Base-by-base conservation (phyloP, 2,113 vertebrate species). In the Ceyx margarethae region DNA sequence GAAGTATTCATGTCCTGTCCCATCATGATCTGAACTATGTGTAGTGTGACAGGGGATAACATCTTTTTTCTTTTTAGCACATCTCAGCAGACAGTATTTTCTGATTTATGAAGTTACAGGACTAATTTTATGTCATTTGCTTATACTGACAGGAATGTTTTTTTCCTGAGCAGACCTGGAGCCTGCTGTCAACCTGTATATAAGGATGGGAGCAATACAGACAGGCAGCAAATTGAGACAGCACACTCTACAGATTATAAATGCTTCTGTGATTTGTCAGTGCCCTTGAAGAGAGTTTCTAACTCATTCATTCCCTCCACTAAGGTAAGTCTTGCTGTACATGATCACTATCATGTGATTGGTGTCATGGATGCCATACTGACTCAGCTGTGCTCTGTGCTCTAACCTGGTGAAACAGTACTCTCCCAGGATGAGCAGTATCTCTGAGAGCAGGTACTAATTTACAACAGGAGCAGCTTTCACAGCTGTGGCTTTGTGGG, bases 401-500 rank as follows among this genome's bases (percentile, higher is more conserved):
- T 83, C 37, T 71, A 8, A 37, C 58, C 21, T 40, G 21, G 9
- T 77, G 78, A 89, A 94, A 88, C 62, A 90, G 33, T 58, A 19
- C 53, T 89, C 87, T 87, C 90, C 57, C 40, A 91, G 89, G 89
- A n/a, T 42, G 13, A 86, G 58, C 37, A 72, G 33, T 84, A 78
- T 56, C 31, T 74, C 29, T 1, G 7, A 81, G 57, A 93, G 57
- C 86, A 96, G 68, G 78, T 83, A 91, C 73, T 94, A 81, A 97
- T 94, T 95, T 96, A 94, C 53, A 82, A 29, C 53, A 85, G 81
- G 40, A 96, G 31, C 67, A 91, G 81, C 53, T 85, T 93, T 89
- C 91, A 67, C 95, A 96, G 94, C 94, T 97, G 92, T 91, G 66
- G 58, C 87, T 96, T 91, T 81, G 72, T 68, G 46, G 79, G 67